Evolutionary conservation across 2,113 vertebrate genomes (phyloP).

Genomic region (Phrynosoma blainvillii): DNA sequence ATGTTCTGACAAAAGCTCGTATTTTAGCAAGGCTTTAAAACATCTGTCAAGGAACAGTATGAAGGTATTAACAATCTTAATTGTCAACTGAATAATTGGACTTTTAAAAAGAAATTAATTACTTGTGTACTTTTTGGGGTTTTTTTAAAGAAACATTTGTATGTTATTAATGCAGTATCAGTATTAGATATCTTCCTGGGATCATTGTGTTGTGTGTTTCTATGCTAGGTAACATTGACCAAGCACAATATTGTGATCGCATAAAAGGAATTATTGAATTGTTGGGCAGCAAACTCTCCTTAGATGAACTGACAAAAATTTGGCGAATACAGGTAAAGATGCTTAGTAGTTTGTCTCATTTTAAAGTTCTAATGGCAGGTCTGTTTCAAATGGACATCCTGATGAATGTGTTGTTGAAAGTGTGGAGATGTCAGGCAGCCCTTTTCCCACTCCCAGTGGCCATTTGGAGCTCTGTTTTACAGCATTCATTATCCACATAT

Average conservation of each 20-base stretch:
- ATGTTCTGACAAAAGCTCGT: background rate
- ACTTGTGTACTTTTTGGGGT: background rate
- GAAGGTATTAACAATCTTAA: background rate
- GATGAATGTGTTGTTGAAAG: background rate
- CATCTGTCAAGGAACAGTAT: no score
- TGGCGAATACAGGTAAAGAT: conserved; percentile 95
- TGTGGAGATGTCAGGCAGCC: background rate
- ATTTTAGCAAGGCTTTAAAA: background rate
- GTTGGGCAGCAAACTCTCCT: conserved; percentile 95
- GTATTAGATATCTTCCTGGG: background rate
- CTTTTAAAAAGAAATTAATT: background rate
- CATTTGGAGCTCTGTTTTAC: background rate
- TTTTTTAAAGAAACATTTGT: background rate
- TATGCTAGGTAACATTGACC: conserved; percentile 94
- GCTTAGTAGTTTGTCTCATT: background rate
- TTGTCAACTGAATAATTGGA: background rate
- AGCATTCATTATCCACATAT: no score
- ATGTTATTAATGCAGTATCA: background rate
- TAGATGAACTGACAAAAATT: conserved; percentile 97
- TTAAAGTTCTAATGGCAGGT: background rate
- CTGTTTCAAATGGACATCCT: background rate
- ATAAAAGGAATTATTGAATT: conserved; percentile 99
- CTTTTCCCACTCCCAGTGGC: no score
- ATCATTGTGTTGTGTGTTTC: conserved; percentile 28
- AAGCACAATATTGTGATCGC: conserved; percentile 98